A percentile compares a stretch with the other conserved stretches of the same genome.
These are phyloP conservation scores for Ia io DNA, from an alignment of 2,113 vertebrate genomes.

Conservation along the genomic window DNA sequence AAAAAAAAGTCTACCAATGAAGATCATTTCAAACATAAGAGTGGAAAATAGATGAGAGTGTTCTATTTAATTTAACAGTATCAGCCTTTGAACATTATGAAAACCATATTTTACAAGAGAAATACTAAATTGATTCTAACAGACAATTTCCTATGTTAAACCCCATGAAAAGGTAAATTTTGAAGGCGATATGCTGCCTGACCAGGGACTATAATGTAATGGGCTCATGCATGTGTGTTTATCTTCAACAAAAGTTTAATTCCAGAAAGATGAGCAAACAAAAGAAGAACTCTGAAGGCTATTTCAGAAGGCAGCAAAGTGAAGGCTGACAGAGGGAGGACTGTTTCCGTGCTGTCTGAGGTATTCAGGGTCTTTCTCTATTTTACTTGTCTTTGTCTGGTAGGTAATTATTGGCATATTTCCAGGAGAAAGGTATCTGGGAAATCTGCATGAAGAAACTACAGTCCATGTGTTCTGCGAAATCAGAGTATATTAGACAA, in stretches of 20 bases:
- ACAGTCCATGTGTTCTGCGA: not conserved
- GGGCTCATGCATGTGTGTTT: not conserved
- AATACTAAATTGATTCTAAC: not conserved
- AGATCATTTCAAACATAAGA: not conserved
- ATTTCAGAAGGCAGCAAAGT: not conserved
- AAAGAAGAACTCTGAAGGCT: not conserved
- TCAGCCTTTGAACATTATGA: not conserved
- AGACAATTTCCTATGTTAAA: constrained; percentile 5
- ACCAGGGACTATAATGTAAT: not conserved
- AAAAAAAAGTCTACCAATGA: not conserved
- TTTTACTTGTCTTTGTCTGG: not conserved
- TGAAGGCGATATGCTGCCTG: not conserved
- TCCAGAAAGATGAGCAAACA: not conserved
- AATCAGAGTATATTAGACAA: not conserved
- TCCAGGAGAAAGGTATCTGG: not conserved
- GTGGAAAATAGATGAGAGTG: not conserved
- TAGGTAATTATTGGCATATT: not conserved
- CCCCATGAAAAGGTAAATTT: not conserved
- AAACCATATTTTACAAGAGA: not conserved
- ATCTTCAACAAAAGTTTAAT: not conserved
- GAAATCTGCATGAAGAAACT: not conserved
- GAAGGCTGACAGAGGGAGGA: not conserved
- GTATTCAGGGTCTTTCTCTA: not conserved
- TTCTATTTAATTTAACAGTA: not conserved
- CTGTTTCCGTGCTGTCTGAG: not conserved